These are phyloP conservation scores for Cosmia trapezina DNA, from an alignment of 2,888 invertebrate genomes.

Conservation along the genomic window DNA sequence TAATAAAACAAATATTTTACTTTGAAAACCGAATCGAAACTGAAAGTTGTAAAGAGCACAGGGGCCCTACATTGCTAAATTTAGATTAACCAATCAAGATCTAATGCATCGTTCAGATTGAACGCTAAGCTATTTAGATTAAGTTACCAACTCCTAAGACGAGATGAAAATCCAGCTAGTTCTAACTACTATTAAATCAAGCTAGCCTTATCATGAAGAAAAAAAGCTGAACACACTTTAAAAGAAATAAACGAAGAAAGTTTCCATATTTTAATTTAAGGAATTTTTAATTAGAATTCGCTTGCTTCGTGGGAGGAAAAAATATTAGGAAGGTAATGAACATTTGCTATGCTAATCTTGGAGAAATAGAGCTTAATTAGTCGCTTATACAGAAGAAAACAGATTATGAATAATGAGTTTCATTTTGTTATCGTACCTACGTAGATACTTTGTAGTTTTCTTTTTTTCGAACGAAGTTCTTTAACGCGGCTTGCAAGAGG, in stretches of 20 bases:
- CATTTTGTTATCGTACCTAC: conserved; percentile 1
- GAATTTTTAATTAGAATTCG: conserved; percentile 48
- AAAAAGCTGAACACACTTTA: conserved; percentile 13
- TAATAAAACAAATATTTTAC: not conserved
- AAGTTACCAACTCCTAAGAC: conserved; percentile 8
- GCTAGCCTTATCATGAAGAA: conserved; percentile 3
- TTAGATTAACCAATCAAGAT: conserved; percentile 42
- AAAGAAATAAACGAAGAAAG: conserved; percentile 22
- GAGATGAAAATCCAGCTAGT: conserved; percentile 18
- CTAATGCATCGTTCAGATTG: conserved; percentile 39
- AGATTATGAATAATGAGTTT: conserved; percentile 10
- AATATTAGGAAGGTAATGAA: conserved; percentile 36
- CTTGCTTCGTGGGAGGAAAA: conserved; percentile 25
- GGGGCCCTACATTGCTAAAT: not conserved
- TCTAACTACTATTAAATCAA: conserved; percentile 26
- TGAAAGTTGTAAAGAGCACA: not conserved
- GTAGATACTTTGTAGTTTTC: not conserved
- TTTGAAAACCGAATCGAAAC: not conserved
- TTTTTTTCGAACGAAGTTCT: too few species aligned
- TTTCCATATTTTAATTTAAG: conserved; percentile 31
- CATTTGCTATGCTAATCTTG: conserved; percentile 44
- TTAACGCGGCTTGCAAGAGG: too few species aligned
- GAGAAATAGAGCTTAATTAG: conserved; percentile 21
- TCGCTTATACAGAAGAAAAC: conserved; percentile 1
- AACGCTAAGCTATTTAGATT: conserved; percentile 34